A percentile compares a stretch with the other conserved stretches of the same genome.
Conservation (phyloP, 2,797 vertebrate species). For the Hafferia zeledoni region DNA sequence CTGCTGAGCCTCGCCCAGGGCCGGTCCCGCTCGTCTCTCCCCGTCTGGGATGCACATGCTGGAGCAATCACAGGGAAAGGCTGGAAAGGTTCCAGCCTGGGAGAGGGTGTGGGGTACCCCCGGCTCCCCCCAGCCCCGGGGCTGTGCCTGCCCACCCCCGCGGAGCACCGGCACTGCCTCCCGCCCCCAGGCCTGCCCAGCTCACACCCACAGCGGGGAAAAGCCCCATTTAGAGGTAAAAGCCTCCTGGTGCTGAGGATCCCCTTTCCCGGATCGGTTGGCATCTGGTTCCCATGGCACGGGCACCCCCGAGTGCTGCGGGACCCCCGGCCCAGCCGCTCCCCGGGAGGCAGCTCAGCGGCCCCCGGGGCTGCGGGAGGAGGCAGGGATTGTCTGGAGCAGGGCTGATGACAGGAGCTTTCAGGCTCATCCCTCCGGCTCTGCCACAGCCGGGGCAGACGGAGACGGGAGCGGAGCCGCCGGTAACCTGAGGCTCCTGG, state of each 20-base stretch:
- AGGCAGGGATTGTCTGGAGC: background rate
- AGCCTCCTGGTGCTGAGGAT: background rate
- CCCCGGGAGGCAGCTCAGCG: background rate
- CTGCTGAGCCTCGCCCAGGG: background rate
- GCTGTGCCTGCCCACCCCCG: background rate
- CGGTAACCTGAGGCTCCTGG: background rate
- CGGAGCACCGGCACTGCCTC: background rate
- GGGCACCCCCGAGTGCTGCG: background rate
- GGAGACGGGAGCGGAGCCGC: fast-evolving
- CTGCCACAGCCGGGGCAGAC: background rate
- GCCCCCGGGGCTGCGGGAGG: fast-evolving
- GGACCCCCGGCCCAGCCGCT: background rate
- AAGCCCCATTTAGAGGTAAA: background rate
- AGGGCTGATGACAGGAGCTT: background rate
- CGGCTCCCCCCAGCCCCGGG: background rate
- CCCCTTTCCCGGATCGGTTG: background rate
- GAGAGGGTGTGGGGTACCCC: background rate
- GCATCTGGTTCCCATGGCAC: background rate
- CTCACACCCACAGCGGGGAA: background rate
- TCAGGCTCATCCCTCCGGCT: background rate
- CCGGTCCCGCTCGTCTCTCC: background rate
- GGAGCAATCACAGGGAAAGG: background rate
- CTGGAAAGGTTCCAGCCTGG: conserved; percentile 9
- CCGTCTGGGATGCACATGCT: background rate
- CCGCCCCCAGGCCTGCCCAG: background rate